Conservation (phyloP, 2,888 invertebrate species). For the Pristionchus exspectatus region DNA sequence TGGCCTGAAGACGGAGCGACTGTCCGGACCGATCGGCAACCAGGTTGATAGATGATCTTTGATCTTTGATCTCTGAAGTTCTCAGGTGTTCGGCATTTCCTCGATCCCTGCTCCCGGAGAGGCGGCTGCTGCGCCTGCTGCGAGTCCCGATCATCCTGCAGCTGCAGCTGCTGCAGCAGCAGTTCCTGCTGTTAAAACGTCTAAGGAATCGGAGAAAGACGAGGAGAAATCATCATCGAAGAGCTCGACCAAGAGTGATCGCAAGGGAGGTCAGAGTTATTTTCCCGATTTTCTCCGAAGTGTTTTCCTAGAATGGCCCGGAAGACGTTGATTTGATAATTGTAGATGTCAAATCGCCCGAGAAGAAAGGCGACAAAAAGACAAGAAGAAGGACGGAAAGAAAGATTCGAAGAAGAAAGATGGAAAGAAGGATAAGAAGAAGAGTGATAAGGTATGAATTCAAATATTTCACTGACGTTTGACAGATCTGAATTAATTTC, state of each 20-base stretch:
- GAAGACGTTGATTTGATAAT: neutral
- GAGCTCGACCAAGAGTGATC: constrained; percentile 17
- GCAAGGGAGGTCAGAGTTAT: neutral
- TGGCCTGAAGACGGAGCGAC: constrained; percentile 6
- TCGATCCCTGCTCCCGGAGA: neutral
- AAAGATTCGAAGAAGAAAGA: constrained; percentile 35
- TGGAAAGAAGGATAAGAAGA: constrained; percentile 43
- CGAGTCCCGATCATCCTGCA: neutral
- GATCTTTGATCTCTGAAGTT: neutral
- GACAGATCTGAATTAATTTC: neutral
- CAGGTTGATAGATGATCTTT: neutral
- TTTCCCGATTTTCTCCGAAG: neutral
- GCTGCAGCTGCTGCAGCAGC: constrained; percentile 8
- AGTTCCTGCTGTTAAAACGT: neutral
- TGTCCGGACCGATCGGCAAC: neutral
- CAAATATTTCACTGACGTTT: too few relatives aligned
- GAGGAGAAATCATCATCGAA: neutral
- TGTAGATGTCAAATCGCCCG: neutral
- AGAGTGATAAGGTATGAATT: constrained; percentile 2
- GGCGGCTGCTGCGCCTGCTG: neutral
- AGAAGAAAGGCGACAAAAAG: constrained; percentile 23
- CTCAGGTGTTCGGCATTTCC: constrained; percentile 6
- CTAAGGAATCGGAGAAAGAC: neutral
- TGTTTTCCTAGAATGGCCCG: too few relatives aligned
- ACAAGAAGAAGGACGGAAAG: constrained; percentile 11